Base-by-base conservation (phyloP, 2,888 invertebrate genomes). In the Petrolisthes manimaculis region DNA sequence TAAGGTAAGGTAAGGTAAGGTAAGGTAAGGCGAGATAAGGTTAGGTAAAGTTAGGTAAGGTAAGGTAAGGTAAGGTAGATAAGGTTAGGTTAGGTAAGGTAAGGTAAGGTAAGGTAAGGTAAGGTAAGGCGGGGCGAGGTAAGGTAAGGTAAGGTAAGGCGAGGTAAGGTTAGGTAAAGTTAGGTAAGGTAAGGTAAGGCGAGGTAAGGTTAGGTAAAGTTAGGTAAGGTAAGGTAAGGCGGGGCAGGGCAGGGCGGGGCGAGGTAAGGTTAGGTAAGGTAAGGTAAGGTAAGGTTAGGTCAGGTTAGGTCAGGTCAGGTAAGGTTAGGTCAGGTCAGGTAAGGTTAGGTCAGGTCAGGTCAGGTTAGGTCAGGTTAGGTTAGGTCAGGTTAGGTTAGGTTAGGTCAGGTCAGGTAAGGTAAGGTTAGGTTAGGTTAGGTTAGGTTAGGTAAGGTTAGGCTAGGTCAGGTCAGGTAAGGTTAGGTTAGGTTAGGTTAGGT, bases 251-350 rank as follows among this genome's bases (percentile, higher is more conserved):
- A 14, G 21, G 69, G 0, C 21, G n/a, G 21, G 18, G 69, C 21
- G 69, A 69, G 5, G 69, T 69, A 69, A 69, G 69, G 18, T 69
- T 69, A 5, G 69, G 69, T 69, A n/a, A 69, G 69, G 69, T 69
- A 69, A 69, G 69, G n/a, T 69, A 5, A 4, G 3, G 69, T 69
- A 4, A 69, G 69, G 69, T 69, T 69, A n/a, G n/a, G 14, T 5
- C n/a, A 69, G 5, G 69, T 69, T 69, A 69, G 3, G 69, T 14
- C n/a, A 5, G 3, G 69, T 69, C n/a, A 69, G 69, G 8, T 69
- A n/a, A 69, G 18, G 18, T 69, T n/a, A 69, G 69, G 18, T 69
- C 21, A 69, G 18, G 14, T 69, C 5, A 69, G 1, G 0, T 69
- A 21, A 69, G 5, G 8, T 69, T 69, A 69, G 3, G 21, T 69